Evolutionary conservation across 2,888 invertebrate genomes (phyloP), one percentile per base, ranked within the genome.

Genomic region (Rutpela maculata): DNA sequence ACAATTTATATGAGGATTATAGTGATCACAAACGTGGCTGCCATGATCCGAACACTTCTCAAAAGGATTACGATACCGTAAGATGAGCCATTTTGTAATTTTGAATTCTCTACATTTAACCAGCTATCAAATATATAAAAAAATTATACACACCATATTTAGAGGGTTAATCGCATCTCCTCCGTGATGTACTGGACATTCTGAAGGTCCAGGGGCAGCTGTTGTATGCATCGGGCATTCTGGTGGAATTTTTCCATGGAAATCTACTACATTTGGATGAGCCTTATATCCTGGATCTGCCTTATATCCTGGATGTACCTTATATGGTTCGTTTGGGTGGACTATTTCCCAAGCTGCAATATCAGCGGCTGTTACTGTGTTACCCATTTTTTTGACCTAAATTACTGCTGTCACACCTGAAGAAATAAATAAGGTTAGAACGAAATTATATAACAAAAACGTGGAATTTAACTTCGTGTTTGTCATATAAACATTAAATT

Each of bases 211-310:
- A 15, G 0, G 5, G 1, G 12, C 26, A 55, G 35, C n/a, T 2
- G 1, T 4, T 73, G 91, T 92, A 84, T 92, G 91, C 5, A 96
- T 93, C 0, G 97, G 96, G 86, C 97, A 97, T 87, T 95, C 96
- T 59, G 84, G 92, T n/a, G 95, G 95, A 55, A 94, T 94, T 77
- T 90, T 87, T 0, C 86, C 89, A 17, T 82, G 84, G 22, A 62
- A 75, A 78, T 62, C 74, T 62, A 18, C n/a, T 57, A 55, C 71
- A 43, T 74, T 77, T 72, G 80, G 80, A 69, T 86, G 83, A 18
- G 68, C 77, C 71, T 85, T 57, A 31, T n/a, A n/a, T n/a, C n/a
- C n/a, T n/a, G n/a, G n/a, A n/a, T n/a, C n/a, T n/a, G n/a, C n/a
- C n/a, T n/a, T n/a, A n/a, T n/a, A n/a, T n/a, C n/a, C n/a, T n/a